Base-by-base conservation (phyloP, 2,113 vertebrate genomes). In the Egretta garzetta region DNA sequence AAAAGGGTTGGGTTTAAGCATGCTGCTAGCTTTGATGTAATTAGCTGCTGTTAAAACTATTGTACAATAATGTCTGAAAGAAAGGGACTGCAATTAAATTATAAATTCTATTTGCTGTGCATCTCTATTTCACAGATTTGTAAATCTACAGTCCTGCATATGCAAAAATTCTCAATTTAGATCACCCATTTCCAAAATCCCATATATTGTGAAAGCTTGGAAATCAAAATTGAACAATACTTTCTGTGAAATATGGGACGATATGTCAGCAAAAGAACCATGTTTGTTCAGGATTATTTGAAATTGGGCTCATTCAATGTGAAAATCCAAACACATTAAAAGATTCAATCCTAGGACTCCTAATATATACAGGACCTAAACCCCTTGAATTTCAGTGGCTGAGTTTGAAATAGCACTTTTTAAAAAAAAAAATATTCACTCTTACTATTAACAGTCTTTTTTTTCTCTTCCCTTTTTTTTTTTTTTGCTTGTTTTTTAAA, bases 31-130 rank as follows among this genome's bases (percentile, higher is more conserved):
- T 97, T 91, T 85, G 68, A 52, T 91, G 64, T 55, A 82, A 76
- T 96, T 95, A 93, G 45, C 82, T 95, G 90, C 84, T 93, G 58
- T 96, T 97, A 91, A 93, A 98, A 75, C 45, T 94, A 32, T 49
- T 84, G 76, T 73, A 30, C 70, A 41, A 56, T 75, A 73, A 84
- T 74, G 53, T 92, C 88, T 96, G 80, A 95, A 88, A 81, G 80
- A 89, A 92, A 96, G 52, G 41, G 58, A 59, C 23, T 74, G 15
- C 83, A 92, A 82, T 80, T 88, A 88, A 90, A 70, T 72, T 56
- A 53, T 26, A 50, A 59, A 59, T 86, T 76, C n/a, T 77, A 22
- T 77, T 95, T 86, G 30, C 30, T n/a, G 11, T 43, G 21, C 52
- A 55, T 74, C 76, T 91, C 52, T 52, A 0, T 74, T 88, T 66